phyloP scores from a whole-genome alignment of 2,797 vertebrate genomes.

The Ibycter americanus region DNA sequence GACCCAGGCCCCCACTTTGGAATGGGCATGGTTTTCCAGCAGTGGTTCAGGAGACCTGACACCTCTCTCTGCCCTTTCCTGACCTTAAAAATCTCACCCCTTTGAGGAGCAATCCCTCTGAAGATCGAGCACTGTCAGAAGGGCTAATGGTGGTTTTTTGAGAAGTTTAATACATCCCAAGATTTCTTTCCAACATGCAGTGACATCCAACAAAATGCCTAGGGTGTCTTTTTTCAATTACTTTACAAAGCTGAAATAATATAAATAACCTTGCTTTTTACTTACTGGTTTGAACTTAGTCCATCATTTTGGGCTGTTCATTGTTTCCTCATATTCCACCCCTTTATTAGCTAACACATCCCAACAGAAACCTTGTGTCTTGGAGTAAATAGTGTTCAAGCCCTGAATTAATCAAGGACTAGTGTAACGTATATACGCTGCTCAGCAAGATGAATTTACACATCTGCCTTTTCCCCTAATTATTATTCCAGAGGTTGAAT shows the following conservation, averaged over 20 bases:
- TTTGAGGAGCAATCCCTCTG: constrained; percentile 30
- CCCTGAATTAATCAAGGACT: constrained; percentile 47
- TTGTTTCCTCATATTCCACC: constrained; percentile 16
- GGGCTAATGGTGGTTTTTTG: not conserved
- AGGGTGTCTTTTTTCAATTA: constrained; percentile 25
- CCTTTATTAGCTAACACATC: not conserved
- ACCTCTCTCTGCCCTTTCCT: not conserved
- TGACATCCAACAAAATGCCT: constrained; percentile 33
- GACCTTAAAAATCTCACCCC: not conserved
- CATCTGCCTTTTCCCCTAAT: constrained; percentile 61
- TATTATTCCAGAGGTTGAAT: constrained; percentile 68
- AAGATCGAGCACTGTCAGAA: not conserved
- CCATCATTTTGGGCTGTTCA: not conserved
- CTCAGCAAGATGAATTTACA: constrained; percentile 66
- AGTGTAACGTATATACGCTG: constrained; percentile 23
- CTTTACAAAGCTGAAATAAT: constrained; percentile 34
- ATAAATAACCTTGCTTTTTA: constrained; percentile 23
- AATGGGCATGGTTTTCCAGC: not conserved
- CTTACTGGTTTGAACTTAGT: constrained; percentile 18
- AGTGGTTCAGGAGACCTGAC: not conserved
- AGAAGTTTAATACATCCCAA: constrained; percentile 34
- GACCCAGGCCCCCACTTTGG: not conserved
- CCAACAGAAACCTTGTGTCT: constrained; percentile 51
- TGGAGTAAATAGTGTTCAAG: constrained; percentile 35
- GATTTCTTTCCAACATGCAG: constrained; percentile 26